A percentile compares a stretch with the other conserved stretches of the same genome.
phyloP scores from a whole-genome alignment of 2,888 invertebrate species.

The Agrochola lychnidis region DNA sequence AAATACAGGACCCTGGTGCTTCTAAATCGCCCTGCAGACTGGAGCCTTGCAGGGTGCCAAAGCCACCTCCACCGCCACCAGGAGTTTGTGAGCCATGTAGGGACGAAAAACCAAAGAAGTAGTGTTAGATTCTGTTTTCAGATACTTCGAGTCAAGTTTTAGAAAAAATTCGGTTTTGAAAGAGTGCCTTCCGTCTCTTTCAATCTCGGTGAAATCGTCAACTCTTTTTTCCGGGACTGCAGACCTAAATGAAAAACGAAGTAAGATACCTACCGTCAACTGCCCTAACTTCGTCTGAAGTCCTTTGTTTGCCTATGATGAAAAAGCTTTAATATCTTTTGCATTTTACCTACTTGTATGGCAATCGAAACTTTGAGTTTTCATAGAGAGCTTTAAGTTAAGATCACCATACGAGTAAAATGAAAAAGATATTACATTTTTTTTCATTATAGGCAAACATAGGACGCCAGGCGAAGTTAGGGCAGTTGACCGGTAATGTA shows the following conservation, averaged over 20 bases:
- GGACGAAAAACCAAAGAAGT: not conserved
- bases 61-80: not conserved
- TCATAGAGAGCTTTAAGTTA: too few relatives aligned
- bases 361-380: too few relatives aligned
- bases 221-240: not conserved
- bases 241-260: not conserved
- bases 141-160: not conserved
- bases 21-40: not conserved
- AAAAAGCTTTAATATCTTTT: too few relatives aligned
- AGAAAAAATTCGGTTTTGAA: not conserved
- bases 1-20: not conserved
- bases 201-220: not conserved
- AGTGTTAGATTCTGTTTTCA: conserved; percentile 2
- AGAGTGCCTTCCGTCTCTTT: not conserved
- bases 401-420: too few relatives aligned
- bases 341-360: too few relatives aligned
- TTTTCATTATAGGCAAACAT: too few relatives aligned
- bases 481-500: too few relatives aligned
- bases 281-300: too few relatives aligned
- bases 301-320: too few relatives aligned
- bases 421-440: too few relatives aligned
- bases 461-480: too few relatives aligned
- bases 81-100: conserved; percentile 6
- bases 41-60: conserved; percentile 3
- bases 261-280: too few relatives aligned